A percentile compares a stretch with the other conserved stretches of the same genome.
Conservation (phyloP, 2,113 vertebrate genomes). For the Chauna torquata region DNA sequence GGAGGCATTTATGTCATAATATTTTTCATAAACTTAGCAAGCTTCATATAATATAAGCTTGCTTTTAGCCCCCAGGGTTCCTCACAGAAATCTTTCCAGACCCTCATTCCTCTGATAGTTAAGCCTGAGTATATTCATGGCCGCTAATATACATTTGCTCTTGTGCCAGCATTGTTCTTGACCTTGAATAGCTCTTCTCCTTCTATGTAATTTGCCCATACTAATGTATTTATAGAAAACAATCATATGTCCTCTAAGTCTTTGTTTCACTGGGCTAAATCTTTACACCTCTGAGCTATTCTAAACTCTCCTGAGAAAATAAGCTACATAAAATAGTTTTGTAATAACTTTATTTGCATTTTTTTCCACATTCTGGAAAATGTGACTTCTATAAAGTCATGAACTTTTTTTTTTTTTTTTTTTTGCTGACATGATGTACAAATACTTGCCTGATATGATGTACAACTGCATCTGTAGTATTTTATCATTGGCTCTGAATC, state of each 20-base stretch:
- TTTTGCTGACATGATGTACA: neutral
- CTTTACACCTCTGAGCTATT: neutral
- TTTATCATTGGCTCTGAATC: neutral
- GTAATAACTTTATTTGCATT: neutral
- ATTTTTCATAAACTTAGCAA: neutral
- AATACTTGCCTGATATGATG: neutral
- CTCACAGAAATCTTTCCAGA: neutral
- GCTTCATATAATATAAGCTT: neutral
- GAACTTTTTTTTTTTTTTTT: neutral
- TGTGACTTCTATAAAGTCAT: neutral
- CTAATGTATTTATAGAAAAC: slow-evolving; percentile 21
- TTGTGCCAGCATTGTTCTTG: neutral
- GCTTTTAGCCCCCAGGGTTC: neutral
- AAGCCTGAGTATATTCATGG: neutral
- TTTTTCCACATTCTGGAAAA: neutral
- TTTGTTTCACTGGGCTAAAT: slow-evolving; percentile 18
- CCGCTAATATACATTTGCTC: neutral
- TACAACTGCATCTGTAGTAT: neutral
- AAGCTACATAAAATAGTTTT: neutral
- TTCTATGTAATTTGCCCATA: neutral
- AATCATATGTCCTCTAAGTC: neutral
- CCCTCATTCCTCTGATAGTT: neutral
- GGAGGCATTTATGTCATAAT: neutral
- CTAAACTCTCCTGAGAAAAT: neutral
- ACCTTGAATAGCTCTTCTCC: neutral